phyloP scores from a whole-genome alignment of 2,113 vertebrate species.

The Anguilla rostrata region DNA sequence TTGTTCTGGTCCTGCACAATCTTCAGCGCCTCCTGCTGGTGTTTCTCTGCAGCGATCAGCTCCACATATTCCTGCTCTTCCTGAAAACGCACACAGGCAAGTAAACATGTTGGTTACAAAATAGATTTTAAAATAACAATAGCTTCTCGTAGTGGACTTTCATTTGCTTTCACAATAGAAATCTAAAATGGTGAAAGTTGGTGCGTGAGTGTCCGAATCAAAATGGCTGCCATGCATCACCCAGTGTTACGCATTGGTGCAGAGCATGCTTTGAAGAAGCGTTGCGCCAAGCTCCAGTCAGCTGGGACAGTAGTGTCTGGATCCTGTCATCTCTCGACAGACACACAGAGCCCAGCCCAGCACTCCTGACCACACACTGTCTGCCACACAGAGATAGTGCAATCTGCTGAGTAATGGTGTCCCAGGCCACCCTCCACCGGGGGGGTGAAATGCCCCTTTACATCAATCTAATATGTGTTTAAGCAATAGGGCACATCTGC shows the following conservation, averaged over 20 bases:
- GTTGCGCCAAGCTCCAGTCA: background rate
- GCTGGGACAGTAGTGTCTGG: background rate
- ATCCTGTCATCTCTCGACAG: background rate
- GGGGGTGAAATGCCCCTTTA: background rate
- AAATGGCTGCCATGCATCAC: no score
- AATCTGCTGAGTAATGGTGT: constrained; percentile 20
- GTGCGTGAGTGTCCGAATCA: no score
- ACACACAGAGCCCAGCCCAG: background rate
- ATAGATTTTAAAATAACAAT: background rate
- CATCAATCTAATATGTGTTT: background rate
- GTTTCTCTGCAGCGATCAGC: constrained; percentile 92
- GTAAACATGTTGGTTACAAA: background rate
- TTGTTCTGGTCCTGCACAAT: constrained; percentile 84
- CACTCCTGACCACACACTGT: background rate
- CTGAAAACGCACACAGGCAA: constrained; percentile 58
- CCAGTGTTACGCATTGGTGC: no score
- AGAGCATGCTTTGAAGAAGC: no score
- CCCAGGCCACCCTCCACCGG: background rate
- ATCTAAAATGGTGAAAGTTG: background rate
- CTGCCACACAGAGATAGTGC: constrained; percentile 28
- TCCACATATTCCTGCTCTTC: constrained; percentile 94
- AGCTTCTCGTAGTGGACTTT: background rate
- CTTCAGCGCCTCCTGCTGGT: constrained; percentile 88
- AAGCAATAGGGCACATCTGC: background rate
- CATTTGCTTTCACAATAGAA: background rate